Evolutionary conservation across 2,888 invertebrate species (phyloP).

Genomic region (Idaea aversata): DNA sequence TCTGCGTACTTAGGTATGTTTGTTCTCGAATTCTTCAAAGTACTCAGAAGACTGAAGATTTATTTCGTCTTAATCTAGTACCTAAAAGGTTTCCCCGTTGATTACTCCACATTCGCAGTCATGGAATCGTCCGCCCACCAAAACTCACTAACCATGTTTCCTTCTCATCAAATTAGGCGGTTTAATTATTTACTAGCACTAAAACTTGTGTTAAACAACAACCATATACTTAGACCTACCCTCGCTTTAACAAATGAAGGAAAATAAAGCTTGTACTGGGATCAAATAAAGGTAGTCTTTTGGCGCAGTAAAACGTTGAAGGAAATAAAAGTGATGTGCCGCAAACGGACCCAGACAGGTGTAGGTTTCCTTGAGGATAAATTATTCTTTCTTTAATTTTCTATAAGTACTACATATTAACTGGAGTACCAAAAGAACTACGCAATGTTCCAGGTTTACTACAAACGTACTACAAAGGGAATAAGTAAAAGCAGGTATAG

Average conservation of each 20-base stretch:
- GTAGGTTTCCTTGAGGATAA: conserved; percentile 58
- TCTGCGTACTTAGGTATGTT: too few species aligned
- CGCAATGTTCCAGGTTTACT: not conserved
- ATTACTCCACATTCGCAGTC: conserved; percentile 45
- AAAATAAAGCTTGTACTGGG: conserved; percentile 46
- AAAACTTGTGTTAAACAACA: conserved; percentile 64
- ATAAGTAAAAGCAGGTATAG: not conserved
- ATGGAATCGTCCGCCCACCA: conserved; percentile 60
- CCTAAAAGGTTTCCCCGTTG: conserved; percentile 35
- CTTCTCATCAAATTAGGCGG: conserved; percentile 75
- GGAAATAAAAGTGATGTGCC: conserved; percentile 69
- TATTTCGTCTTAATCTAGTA: conserved; percentile 30
- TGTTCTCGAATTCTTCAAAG: too few species aligned
- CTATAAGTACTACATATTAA: conserved; percentile 27
- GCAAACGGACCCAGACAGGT: conserved; percentile 56
- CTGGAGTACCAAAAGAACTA: not conserved
- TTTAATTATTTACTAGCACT: conserved; percentile 77
- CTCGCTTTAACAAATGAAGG: conserved; percentile 31
- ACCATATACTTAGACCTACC: conserved; percentile 56
- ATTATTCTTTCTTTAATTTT: conserved; percentile 48
- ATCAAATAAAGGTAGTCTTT: conserved; percentile 59
- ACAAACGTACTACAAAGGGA: not conserved
- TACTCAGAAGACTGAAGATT: conserved; percentile 18
- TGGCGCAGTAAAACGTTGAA: conserved; percentile 60
- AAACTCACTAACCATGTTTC: conserved; percentile 57